These are phyloP conservation scores for Elegia similella DNA, from an alignment of 2,888 invertebrate species.

Conservation along the genomic window DNA sequence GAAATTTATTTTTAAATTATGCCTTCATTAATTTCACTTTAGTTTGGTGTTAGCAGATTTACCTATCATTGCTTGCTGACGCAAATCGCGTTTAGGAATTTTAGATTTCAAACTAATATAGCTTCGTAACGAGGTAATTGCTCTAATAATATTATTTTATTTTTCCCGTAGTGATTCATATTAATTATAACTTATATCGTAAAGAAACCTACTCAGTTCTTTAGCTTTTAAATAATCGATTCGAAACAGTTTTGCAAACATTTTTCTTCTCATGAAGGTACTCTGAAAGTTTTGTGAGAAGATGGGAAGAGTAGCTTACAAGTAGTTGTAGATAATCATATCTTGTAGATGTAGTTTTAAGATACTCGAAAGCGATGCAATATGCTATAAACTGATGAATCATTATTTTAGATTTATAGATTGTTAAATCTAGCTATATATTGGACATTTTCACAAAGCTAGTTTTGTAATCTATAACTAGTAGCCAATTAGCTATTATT, in stretches of 20 bases:
- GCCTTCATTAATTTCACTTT: constrained; percentile 21
- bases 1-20: constrained; percentile 20
- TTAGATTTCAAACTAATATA: constrained; percentile 29
- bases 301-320: constrained; percentile 73
- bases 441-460: constrained; percentile 51
- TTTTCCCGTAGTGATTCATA: constrained; percentile 66
- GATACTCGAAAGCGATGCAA: constrained; percentile 57
- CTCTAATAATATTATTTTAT: constrained; percentile 50
- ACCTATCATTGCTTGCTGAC: constrained; percentile 57
- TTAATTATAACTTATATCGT: constrained; percentile 45
- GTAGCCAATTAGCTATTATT: constrained; percentile 56
- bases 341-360: constrained; percentile 72
- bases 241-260: constrained; percentile 80
- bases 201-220: constrained; percentile 49
- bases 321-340: constrained; percentile 70
- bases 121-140: constrained; percentile 56
- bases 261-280: constrained; percentile 80
- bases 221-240: constrained; percentile 60
- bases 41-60: constrained; percentile 50
- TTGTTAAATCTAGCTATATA: constrained; percentile 56
- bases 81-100: constrained; percentile 33
- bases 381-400: constrained; percentile 51
- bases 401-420: constrained; percentile 51
- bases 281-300: constrained; percentile 78
- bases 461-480: constrained; percentile 55